These are phyloP conservation scores for Aramus guarauna DNA, from an alignment of 2,113 vertebrate genomes.

Conservation along the genomic window DNA sequence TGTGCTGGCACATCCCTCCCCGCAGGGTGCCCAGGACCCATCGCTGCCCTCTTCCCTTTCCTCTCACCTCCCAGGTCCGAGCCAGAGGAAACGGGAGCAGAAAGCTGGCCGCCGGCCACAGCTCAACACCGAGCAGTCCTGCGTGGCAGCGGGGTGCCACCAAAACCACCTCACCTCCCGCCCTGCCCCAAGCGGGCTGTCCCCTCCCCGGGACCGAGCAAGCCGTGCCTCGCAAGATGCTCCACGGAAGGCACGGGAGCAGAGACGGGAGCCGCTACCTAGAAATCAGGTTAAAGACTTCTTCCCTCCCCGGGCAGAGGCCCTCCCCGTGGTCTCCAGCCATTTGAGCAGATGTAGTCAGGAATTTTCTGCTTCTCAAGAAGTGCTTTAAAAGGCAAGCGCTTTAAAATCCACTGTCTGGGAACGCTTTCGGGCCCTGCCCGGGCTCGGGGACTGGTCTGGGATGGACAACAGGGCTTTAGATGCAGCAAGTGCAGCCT, in stretches of 20 bases:
- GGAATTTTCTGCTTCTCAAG: neutral
- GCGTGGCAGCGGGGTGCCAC: fast-evolving
- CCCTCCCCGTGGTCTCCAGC: neutral
- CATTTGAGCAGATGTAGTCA: neutral
- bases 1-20: neutral
- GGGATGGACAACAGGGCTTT: neutral
- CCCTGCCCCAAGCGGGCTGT: neutral
- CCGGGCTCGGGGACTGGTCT: fast-evolving
- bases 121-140: neutral
- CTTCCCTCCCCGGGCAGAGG: neutral
- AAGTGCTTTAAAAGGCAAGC: too few species aligned
- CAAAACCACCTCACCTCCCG: neutral
- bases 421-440: neutral
- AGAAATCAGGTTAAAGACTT: neutral
- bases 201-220: neutral
- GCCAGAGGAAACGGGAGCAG: neutral
- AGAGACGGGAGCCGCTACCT: neutral
- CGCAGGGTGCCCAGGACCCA: neutral
- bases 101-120: neutral
- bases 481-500: neutral
- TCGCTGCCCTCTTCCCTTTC: neutral
- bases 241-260: too few species aligned
- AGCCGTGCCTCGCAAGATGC: neutral
- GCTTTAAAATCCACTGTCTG: neutral
- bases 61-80: neutral